A percentile compares a stretch with the other conserved stretches of the same genome.
phyloP scores from a whole-genome alignment of 92 coral and sea anemone genomes.

The Montipora capitata region DNA sequence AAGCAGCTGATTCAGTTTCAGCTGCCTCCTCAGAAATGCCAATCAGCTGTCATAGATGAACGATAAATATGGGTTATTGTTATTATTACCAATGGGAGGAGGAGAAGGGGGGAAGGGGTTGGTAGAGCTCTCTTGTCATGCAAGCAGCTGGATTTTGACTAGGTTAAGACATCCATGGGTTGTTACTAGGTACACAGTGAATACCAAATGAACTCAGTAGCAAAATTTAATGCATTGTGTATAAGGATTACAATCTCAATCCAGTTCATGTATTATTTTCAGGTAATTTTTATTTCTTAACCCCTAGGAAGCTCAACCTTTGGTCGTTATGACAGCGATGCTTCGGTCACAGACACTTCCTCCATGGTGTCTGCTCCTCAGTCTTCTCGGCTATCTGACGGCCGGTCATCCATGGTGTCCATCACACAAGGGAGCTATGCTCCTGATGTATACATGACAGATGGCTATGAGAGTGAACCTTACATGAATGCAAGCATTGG shows the following conservation, averaged over 20 bases:
- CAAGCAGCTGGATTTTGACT: too few species aligned
- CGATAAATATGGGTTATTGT: too few species aligned
- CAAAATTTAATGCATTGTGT: too few species aligned
- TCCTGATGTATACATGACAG: conserved; percentile 90
- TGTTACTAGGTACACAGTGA: too few species aligned
- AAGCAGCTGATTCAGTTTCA: too few species aligned
- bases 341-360: conserved; percentile 80
- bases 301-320: conserved; percentile 61
- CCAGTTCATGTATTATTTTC: background rate
- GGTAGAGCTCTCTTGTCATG: too few species aligned
- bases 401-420: conserved; percentile 91
- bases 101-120: too few species aligned
- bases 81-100: too few species aligned
- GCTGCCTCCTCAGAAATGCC: too few species aligned
- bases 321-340: conserved; percentile 85
- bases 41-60: too few species aligned
- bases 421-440: conserved; percentile 96
- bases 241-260: background rate
- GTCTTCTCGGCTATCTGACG: conserved; percentile 91
- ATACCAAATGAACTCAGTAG: too few species aligned
- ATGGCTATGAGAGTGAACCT: conserved; percentile 92
- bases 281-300: background rate
- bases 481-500: conserved; percentile 79
- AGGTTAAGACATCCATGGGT: too few species aligned
- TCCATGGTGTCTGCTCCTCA: conserved; percentile 92